phyloP scores from a whole-genome alignment of 2,113 vertebrate genomes.

The Hyaena hyaena region DNA sequence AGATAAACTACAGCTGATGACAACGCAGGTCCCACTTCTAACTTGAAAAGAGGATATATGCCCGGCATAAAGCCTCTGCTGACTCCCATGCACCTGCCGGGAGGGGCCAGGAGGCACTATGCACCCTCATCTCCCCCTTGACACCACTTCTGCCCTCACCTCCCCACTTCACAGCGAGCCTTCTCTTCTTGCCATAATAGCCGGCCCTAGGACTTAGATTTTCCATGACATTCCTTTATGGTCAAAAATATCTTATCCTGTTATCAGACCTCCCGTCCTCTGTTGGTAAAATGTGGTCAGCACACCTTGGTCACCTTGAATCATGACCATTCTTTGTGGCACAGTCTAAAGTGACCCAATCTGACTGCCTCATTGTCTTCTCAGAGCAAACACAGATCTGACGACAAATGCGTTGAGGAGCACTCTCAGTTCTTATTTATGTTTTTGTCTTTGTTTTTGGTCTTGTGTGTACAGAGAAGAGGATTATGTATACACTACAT shows the following conservation, averaged over 20 bases:
- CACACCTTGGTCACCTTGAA: neutral
- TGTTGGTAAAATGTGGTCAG: neutral
- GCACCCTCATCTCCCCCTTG: neutral
- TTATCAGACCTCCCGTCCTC: neutral
- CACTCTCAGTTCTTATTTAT: neutral
- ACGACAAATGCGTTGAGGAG: neutral
- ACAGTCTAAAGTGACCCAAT: neutral
- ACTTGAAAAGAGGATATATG: neutral
- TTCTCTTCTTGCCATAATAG: neutral
- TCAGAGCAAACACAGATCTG: neutral
- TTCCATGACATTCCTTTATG: neutral
- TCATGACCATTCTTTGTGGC: neutral
- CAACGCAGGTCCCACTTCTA: neutral
- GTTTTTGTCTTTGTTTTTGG: neutral
- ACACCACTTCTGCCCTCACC: neutral
- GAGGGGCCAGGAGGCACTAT: neutral
- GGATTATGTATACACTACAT: neutral
- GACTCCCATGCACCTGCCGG: neutral
- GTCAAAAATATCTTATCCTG: neutral
- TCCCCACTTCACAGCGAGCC: too few relatives aligned
- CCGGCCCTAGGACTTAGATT: neutral
- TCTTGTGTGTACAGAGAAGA: neutral
- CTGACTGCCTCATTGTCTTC: neutral
- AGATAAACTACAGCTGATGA: neutral
- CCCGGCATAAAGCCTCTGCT: neutral